Evolutionary conservation across 2,888 invertebrate species (phyloP), one percentile per base, ranked within the genome.

Genomic region (Sesamia inferens): DNA sequence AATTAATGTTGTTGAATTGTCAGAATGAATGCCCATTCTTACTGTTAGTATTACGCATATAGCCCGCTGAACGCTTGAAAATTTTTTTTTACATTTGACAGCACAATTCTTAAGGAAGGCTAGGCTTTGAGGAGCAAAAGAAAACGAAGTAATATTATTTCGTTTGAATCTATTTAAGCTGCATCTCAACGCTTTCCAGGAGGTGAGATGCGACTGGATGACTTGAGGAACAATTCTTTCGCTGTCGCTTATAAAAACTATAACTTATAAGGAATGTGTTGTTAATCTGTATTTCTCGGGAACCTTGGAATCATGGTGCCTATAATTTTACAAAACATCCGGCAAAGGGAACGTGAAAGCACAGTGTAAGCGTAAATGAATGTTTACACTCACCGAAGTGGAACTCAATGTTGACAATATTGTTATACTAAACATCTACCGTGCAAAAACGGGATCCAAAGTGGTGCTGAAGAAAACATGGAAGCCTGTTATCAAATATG

Each of bases 351-450:
- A 61, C 13, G 63, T 67, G 8, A 22, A 42, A 24, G 66, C 62
- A 59, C 5, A 7, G 63, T 67, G 8, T 24, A 42, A 24, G 66
- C 62, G 63, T 39, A 7, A 39, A 14, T 51, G 44, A 66, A 70
- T 83, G 80, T 74, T 79, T 83, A 74, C 42, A 69, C 10, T 47
- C 39, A 1, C 19, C 54, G 48, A 47, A 42, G 42, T 59, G 62
- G 42, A 48, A 42, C 55, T 47, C 24, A 22, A 44, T 54, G 83
- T 82, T 79, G 65, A 68, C 79, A 78, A 72, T 59, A 83, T 58
- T 64, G 48, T 68, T 71, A 70, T 76, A 68, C 62, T n/a, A 71
- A 71, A 84, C 76, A 84, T 51, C 2, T 61, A 64, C 11, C 54
- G 67, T 57, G 16, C 1, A 5, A 48, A n/a, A n/a, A 44, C 5